Conservation (phyloP, 2,888 invertebrate genomes). For the Iphiclides podalirius region DNA sequence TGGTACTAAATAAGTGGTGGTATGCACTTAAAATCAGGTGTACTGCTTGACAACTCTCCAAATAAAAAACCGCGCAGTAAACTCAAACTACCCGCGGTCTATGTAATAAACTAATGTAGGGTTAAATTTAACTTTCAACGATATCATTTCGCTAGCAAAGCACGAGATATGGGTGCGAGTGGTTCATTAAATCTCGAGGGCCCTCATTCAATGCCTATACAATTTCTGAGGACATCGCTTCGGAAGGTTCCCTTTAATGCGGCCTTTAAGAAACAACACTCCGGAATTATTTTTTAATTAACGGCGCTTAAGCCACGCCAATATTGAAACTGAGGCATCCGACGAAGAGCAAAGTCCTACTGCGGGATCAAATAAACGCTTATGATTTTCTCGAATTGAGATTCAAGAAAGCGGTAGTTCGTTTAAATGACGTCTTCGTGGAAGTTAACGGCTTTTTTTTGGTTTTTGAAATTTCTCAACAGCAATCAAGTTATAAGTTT, state of each 20-base stretch:
- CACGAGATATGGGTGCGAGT: slow-evolving; percentile 8
- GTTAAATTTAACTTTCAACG: slow-evolving; percentile 3
- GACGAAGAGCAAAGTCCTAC: not conserved
- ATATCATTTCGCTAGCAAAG: slow-evolving; percentile 6
- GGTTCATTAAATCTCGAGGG: slow-evolving; percentile 19
- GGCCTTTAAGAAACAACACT: not conserved
- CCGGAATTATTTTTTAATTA: slow-evolving; percentile 17
- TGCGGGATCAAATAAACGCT: not conserved
- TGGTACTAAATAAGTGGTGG: too few species aligned
- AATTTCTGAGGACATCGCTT: slow-evolving; percentile 18
- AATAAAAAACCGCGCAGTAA: too few species aligned
- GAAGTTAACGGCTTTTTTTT: not conserved
- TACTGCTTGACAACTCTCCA: too few species aligned
- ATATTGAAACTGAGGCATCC: not conserved
- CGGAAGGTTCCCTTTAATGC: slow-evolving; percentile 4
- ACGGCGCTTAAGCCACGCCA: not conserved
- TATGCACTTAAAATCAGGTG: too few species aligned
- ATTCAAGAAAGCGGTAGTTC: not conserved
- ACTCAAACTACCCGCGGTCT: too few species aligned
- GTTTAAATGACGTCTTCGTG: not conserved
- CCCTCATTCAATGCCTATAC: slow-evolving; percentile 1
- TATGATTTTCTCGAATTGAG: not conserved
- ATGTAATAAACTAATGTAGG: too few species aligned
- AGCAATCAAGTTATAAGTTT: not conserved
- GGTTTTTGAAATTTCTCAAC: not conserved